A percentile compares a stretch with the other conserved stretches of the same genome.
These are phyloP conservation scores for Pseudanteris insignis DNA, from an alignment of 2,888 invertebrate genomes.

Conservation along the genomic window DNA sequence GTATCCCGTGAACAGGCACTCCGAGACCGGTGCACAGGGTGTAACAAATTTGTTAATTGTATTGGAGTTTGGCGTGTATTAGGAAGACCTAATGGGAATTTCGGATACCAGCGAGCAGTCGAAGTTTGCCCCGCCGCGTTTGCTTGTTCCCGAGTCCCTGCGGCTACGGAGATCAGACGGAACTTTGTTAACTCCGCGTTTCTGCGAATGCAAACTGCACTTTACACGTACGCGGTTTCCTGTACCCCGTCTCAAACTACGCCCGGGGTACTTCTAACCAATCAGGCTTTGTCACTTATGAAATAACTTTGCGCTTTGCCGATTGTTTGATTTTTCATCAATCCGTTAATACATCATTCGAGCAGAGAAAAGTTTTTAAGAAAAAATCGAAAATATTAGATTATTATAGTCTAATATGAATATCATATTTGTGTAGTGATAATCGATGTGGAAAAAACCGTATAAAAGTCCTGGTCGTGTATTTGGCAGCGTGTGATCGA, in stretches of 20 bases:
- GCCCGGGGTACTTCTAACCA: conserved; percentile 3
- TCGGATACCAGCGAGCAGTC: conserved; percentile 29
- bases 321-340: too few species aligned
- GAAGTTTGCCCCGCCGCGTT: conserved; percentile 27
- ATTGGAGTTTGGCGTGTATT: conserved; percentile 37
- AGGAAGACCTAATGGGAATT: conserved; percentile 45
- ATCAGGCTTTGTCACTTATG: conserved; percentile 27
- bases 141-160: conserved; percentile 39
- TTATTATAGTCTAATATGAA: too few species aligned
- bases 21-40: conserved; percentile 12
- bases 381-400: too few species aligned
- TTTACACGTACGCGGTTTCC: conserved; percentile 44
- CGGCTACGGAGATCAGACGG: conserved; percentile 37
- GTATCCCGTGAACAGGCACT: too few species aligned
- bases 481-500: too few species aligned
- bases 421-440: too few species aligned
- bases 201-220: conserved; percentile 35
- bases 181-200: conserved; percentile 37
- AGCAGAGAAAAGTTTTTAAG: too few species aligned
- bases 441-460: too few species aligned
- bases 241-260: conserved; percentile 11
- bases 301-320: conserved; percentile 2
- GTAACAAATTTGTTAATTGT: conserved; percentile 42
- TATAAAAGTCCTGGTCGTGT: too few species aligned
- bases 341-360: too few species aligned